phyloP scores from a whole-genome alignment of 1,140 invertebrate species.

The Cryptotermes secundus region DNA sequence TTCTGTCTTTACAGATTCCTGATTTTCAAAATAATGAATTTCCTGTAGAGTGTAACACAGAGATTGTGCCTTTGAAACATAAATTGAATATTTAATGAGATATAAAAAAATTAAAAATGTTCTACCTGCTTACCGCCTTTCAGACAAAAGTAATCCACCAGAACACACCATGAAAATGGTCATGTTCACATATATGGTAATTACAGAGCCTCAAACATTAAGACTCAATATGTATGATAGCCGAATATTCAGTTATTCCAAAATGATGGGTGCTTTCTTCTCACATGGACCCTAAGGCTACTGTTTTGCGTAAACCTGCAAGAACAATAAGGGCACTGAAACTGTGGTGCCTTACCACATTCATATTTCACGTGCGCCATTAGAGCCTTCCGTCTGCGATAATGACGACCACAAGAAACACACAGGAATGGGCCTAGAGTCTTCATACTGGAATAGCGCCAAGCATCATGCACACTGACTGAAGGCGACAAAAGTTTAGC shows the following conservation, averaged over 20 bases:
- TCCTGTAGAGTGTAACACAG: no score
- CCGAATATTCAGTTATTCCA: not conserved
- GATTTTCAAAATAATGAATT: no score
- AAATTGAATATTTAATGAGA: no score
- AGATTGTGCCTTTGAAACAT: no score
- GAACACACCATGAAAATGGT: no score
- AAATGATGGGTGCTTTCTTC: not conserved
- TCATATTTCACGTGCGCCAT: constrained; percentile 54
- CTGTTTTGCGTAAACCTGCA: constrained; percentile 48
- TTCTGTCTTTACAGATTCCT: no score
- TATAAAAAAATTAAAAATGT: no score
- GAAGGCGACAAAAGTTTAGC: not conserved
- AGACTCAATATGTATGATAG: no score
- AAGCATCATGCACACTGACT: not conserved
- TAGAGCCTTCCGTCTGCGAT: constrained; percentile 46
- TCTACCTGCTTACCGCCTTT: no score
- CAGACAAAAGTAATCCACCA: no score
- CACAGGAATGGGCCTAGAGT: constrained; percentile 39
- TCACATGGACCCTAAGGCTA: constrained; percentile 33
- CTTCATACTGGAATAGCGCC: not conserved
- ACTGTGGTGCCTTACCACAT: constrained; percentile 52
- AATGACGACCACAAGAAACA: constrained; percentile 43
- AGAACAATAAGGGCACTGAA: constrained; percentile 51
- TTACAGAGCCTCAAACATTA: no score
- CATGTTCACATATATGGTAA: no score